These are phyloP conservation scores for Pocillopora meandrina DNA, from an alignment of 92 coral and sea anemone species.

Conservation along the genomic window DNA sequence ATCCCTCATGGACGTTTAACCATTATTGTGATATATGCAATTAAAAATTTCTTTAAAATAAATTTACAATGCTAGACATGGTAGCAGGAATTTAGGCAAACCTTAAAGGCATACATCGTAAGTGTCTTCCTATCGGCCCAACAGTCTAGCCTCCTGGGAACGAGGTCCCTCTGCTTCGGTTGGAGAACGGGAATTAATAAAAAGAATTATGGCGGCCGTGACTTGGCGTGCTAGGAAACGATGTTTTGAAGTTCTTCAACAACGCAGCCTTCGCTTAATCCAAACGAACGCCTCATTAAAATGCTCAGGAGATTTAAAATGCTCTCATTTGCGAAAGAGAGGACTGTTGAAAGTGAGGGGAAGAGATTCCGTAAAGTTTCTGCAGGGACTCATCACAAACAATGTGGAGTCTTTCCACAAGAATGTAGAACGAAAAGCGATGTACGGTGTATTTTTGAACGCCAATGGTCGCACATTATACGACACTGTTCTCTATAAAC, in stretches of 20 bases:
- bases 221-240: neutral
- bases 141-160: too few relatives aligned
- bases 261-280: constrained; percentile 3
- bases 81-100: too few relatives aligned
- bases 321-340: constrained; percentile 69
- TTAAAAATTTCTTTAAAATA: too few relatives aligned
- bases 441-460: constrained; percentile 87
- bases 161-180: neutral
- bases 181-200: neutral
- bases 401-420: constrained; percentile 79
- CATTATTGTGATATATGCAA: too few relatives aligned
- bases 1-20: too few relatives aligned
- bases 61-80: too few relatives aligned
- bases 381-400: constrained; percentile 91
- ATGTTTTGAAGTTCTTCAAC: constrained; percentile 5
- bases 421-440: constrained; percentile 65
- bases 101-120: too few relatives aligned
- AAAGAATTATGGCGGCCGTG: constrained; percentile 53
- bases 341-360: constrained; percentile 75
- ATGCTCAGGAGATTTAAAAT: constrained; percentile 36
- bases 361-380: constrained; percentile 75
- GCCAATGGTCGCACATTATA: constrained; percentile 89
- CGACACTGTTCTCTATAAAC: constrained; percentile 83
- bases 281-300: constrained; percentile 31
- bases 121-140: too few relatives aligned